Base-by-base conservation (phyloP, 1,140 invertebrate species). In the Microplitis mediator region DNA sequence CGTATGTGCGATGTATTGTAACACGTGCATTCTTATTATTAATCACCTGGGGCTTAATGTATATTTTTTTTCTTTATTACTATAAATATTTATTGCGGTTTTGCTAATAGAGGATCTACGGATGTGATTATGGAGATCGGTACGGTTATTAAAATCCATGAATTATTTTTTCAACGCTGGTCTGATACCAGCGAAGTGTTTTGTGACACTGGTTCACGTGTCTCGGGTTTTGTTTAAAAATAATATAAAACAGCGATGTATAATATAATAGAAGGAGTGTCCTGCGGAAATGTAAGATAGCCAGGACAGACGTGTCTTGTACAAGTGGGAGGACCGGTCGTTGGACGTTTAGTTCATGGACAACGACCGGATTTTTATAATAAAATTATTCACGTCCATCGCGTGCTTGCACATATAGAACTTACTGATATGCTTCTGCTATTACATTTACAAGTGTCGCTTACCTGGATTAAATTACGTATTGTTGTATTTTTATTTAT, bases 241-340 rank as follows among this genome's bases (percentile, higher is more conserved):
- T 23, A 23, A 23, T 23, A 23, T 23, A 23, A 23, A 23, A 23
- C n/a, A 23, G 1, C 23, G 23, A 45, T 61, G 16, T 14, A 61
- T 23, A 51, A 50, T n/a, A 36, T 13, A 13, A n/a, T n/a, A 16
- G 14, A 56, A 34, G n/a, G 31, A 35, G 60, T 35, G 31, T 78
- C 73, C 71, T 69, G 62, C 64, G 73, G 63, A 71, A 71, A 68
- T 71, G 69, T 60, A 56, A 71, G 35, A 23, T 32, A 51, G 65
- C 36, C 56, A 23, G 56, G 56, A 23, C 16, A 6, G 56, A 31
- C 56, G 23, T 60, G 23, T 35, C 9, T 1, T 50, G 63, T 32
- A 64, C 62, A 73, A 72, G 75, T 80, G 78, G 80, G 77, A 74
- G 78, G 75, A 81, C 80, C 76, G 77, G 78, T 79, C 75, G 60